Evolutionary conservation across 2,888 invertebrate species (phyloP).

Genomic region (Acanthosepion lycidas): DNA sequence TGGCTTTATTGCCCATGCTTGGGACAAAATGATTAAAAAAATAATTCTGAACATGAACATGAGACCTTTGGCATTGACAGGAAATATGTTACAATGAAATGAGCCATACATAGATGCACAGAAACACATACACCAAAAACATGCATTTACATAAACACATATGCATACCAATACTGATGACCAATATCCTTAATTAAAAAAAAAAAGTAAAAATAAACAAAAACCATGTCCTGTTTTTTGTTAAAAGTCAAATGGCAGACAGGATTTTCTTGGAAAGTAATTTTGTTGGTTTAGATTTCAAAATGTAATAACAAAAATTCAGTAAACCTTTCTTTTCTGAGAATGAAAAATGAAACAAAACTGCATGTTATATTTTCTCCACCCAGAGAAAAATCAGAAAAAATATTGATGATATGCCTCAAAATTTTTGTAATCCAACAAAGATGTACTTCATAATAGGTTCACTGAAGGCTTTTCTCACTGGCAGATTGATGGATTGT

Average conservation of each 20-base stretch:
- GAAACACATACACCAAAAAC: not conserved
- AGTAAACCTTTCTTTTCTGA: not conserved
- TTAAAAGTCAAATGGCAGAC: not conserved
- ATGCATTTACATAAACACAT: not conserved
- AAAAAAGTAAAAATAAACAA: not conserved
- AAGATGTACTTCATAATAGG: not conserved
- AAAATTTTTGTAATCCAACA: not conserved
- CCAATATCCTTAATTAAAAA: not conserved
- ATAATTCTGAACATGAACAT: no score
- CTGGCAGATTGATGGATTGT: no score
- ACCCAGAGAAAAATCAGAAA: not conserved
- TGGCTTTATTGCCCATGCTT: no score
- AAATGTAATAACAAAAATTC: not conserved
- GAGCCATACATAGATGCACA: no score
- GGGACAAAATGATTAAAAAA: no score
- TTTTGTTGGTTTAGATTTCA: conserved; percentile 1
- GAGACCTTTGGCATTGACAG: no score
- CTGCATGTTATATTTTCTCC: not conserved
- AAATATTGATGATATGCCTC: not conserved
- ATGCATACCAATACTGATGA: not conserved
- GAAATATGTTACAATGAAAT: no score
- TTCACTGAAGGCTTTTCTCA: no score
- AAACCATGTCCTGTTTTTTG: not conserved
- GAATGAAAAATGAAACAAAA: not conserved
- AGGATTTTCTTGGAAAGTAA: conserved; percentile 6